Base-by-base conservation (phyloP, 2,113 vertebrate genomes). In the Lethenteron camtschaticum region DNA sequence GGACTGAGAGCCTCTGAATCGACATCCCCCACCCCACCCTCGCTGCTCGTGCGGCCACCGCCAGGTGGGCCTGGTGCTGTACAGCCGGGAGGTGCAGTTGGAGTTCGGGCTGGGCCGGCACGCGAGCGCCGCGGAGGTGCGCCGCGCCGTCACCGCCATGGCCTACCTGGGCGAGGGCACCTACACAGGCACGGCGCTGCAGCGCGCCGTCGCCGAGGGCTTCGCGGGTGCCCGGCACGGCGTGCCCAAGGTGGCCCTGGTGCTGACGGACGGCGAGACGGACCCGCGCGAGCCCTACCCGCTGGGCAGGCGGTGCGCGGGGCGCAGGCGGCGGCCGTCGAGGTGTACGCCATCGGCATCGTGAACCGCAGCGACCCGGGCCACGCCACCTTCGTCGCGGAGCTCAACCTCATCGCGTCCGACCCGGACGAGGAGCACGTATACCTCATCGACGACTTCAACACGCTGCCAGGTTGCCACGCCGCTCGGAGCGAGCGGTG, bases 81-180 rank as follows among this genome's bases (percentile, higher is more conserved):
- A 84, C 73, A 89, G 88, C 78, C 84, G 83, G n/a, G 68, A 78
- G 57, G 77, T 81, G 69, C 73, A 79, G 56, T 74, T 79, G 70
- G 84, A 88, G 69, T 79, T 80, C 11, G 78, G 79, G 57, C 74
- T 91, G 70, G 76, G 79, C 70, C 79, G 84, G 68, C 80, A 78
- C 72, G 71, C 71, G 3, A 78, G 71, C 75, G 82, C 76, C 70
- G 79, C 82, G 0, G 12, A 74, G 10, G 57, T 89, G 69, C 85
- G 84, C 75, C 70, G 76, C 2, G 80, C 81, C 0, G 75, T 89
- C 14, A 81, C 84, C 70, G 71, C 55, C 57, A 90, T 88, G 86
- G 76, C 78, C 2, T 90, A 86, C 70, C 74, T 88, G 2, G 86
- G 87, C 0, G 83, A 91, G 77, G 86, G 86, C 66, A 89, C 85